Base-by-base conservation (phyloP, 2,113 vertebrate species). In the Ciconia boyciana region DNA sequence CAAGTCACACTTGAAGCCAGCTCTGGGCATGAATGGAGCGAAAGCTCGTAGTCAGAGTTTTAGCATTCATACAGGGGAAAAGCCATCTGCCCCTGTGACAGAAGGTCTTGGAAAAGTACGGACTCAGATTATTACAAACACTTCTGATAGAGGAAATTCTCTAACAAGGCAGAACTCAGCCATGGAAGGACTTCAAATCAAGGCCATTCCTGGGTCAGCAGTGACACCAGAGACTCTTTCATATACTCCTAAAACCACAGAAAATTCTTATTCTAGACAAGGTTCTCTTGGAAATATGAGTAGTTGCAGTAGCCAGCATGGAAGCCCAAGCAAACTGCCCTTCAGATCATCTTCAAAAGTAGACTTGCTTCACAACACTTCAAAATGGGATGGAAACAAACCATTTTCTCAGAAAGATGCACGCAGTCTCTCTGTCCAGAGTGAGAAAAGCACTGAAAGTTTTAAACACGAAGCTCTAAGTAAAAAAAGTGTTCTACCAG, bases 11-110 rank as follows among this genome's bases (percentile, higher is more conserved):
- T 95, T 99, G 24, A 99, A 99, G 83, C 99, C 99, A 11, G 99
- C 98, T 26, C 97, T 99, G 77, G 99, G 99, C 70, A 99, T 99
- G 99, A 99, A 98, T 4, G 99, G 99, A 20, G 99, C 99, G 1
- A 99, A 99, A 96, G 99, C 99, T 54, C 99, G 99, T 2, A 99
- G 99, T 94, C 99, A 99, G 98, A 99, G 99, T 80, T 99, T 99
- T 89, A 99, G 99, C n/a, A 43, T 96, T 55, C 98, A 98, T 94
- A 98, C 97, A 51, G 98, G 97, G 31, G 99, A 99, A 81, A 99
- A 98, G 82, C 94, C 98, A 62, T 96, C 97, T 91, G 94, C 97
- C 6, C 94, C 96, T 25, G 54, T 46, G 25, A 43, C 89, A 12
- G 99, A 99, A 70, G 98, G 98, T 3, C 97, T 93, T 0, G 98